These are phyloP conservation scores for Tamandua tetradactyla DNA, from an alignment of 2,797 vertebrate genomes.

Conservation along the genomic window DNA sequence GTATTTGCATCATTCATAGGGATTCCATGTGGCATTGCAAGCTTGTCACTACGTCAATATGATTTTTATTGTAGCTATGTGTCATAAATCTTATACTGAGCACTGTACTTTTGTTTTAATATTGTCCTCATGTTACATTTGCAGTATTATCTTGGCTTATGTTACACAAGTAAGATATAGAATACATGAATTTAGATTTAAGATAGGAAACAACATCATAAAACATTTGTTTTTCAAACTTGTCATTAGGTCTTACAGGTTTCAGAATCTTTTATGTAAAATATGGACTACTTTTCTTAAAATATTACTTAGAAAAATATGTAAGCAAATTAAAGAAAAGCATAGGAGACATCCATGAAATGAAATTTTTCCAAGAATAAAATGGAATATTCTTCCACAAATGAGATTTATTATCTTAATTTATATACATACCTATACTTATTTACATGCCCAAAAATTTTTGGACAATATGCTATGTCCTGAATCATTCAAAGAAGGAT, in stretches of 20 bases:
- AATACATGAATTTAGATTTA: not conserved
- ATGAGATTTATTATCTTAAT: not conserved
- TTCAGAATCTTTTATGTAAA: not conserved
- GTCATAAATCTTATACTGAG: not conserved
- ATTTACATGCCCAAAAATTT: not conserved
- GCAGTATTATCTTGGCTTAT: not conserved
- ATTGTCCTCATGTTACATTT: not conserved
- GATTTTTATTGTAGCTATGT: not conserved
- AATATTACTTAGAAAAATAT: no score
- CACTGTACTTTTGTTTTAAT: not conserved
- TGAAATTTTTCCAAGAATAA: not conserved
- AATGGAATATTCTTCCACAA: not conserved
- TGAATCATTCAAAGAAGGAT: slow-evolving; percentile 52
- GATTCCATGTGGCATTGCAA: not conserved
- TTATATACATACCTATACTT: not conserved
- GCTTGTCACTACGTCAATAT: not conserved
- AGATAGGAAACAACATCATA: not conserved
- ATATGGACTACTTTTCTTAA: not conserved
- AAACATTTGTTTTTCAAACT: slow-evolving; percentile 8
- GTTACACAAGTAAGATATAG: not conserved
- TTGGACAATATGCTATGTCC: not conserved
- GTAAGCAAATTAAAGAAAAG: not conserved
- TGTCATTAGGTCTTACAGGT: not conserved
- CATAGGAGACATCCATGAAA: not conserved
- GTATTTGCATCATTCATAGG: not conserved